Conservation (phyloP, 2,888 invertebrate genomes). For the Drosophila mayaguana region DNA sequence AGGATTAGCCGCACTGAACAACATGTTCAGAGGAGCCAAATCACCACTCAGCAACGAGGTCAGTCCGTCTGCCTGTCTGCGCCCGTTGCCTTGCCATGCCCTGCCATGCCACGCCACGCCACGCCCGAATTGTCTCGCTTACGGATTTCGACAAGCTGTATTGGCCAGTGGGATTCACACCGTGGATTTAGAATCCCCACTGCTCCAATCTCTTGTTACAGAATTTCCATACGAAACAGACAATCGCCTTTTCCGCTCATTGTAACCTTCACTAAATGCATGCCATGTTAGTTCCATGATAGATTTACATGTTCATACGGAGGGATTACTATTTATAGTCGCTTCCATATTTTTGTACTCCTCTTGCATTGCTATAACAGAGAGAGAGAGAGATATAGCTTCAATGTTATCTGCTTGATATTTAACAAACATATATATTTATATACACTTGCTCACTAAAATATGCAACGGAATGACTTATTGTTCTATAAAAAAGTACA, state of each 20-base stretch:
- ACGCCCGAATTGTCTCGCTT: constrained; percentile 8
- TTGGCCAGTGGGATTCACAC: constrained; percentile 71
- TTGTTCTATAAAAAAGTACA: background rate
- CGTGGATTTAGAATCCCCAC: constrained; percentile 77
- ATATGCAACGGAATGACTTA: background rate
- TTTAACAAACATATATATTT: background rate
- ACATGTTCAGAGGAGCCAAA: constrained; percentile 90
- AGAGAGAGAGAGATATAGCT: background rate
- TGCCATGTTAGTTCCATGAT: constrained; percentile 8
- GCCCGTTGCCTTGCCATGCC: constrained; percentile 1
- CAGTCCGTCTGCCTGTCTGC: constrained; percentile 81
- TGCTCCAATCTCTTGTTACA: constrained; percentile 54
- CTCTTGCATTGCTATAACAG: background rate
- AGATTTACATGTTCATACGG: background rate
- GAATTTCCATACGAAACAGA: constrained; percentile 33
- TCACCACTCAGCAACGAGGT: constrained; percentile 92
- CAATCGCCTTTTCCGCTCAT: constrained; percentile 17
- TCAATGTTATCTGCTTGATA: background rate
- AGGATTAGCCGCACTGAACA: constrained; percentile 90
- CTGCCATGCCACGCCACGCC: background rate
- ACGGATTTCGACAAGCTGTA: constrained; percentile 34
- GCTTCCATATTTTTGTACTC: background rate
- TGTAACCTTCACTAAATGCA: constrained; percentile 15
- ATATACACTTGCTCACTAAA: background rate
- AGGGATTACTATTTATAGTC: background rate